Evolutionary conservation across 35 echinoderm and acorn worm species (phyloP).

Genomic region (Anneissia japonica): DNA sequence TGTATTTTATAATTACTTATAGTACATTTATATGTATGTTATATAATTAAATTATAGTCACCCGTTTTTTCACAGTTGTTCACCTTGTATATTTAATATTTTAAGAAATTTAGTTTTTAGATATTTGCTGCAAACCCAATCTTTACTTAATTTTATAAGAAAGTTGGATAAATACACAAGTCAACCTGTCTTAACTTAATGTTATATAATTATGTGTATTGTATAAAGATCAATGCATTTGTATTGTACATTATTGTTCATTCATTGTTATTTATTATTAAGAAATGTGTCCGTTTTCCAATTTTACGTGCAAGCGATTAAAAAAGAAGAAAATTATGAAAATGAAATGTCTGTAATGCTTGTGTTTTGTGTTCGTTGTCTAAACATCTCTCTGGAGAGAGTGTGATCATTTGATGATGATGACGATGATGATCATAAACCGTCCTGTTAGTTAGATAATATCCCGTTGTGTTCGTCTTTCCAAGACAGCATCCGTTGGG

Average conservation of each 20-base stretch:
- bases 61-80: not conserved
- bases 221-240: not conserved
- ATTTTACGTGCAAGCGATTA: conserved; percentile 1
- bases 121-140: not conserved
- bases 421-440: no score
- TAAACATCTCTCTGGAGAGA: no score
- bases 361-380: no score
- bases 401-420: no score
- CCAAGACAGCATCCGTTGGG: no score
- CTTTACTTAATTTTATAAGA: not conserved
- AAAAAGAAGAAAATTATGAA: not conserved
- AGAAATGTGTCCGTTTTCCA: not conserved
- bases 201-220: not conserved
- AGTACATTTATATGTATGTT: no score
- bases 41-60: not conserved
- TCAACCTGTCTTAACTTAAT: not conserved
- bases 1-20: no score
- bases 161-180: not conserved
- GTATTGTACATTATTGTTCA: conserved; percentile 2
- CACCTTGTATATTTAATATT: not conserved
- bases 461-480: no score
- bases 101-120: not conserved
- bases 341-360: not conserved
- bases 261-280: not conserved
- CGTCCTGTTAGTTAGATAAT: no score